Evolutionary conservation across 2,797 vertebrate species (phyloP).

Genomic region (Australoheros facetus): DNA sequence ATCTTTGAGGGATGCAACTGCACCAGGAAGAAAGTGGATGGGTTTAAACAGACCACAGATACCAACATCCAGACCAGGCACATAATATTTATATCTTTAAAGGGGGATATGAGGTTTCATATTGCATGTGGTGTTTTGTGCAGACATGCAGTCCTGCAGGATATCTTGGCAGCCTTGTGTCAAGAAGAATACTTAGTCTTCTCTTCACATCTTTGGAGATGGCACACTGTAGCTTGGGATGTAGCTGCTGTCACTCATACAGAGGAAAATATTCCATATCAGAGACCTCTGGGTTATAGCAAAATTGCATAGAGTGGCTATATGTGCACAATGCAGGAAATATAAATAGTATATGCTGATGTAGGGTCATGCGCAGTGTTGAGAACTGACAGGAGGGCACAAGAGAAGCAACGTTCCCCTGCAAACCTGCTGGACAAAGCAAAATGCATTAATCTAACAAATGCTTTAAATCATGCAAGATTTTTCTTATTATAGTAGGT

Average conservation of each 20-base stretch:
- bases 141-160: neutral
- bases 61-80: slow-evolving; percentile 6
- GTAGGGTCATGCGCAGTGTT: slow-evolving; percentile 58
- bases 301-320: slow-evolving; percentile 58
- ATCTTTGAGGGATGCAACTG: slow-evolving; percentile 56
- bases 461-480: slow-evolving; percentile 39
- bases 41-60: slow-evolving; percentile 21
- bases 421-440: slow-evolving; percentile 61
- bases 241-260: slow-evolving; percentile 48
- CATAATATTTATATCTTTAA: neutral
- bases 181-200: slow-evolving; percentile 15
- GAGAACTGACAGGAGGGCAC: slow-evolving; percentile 45
- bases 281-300: slow-evolving; percentile 42
- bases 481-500: slow-evolving; percentile 18
- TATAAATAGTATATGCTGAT: slow-evolving; percentile 80
- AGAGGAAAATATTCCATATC: slow-evolving; percentile 37
- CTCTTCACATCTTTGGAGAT: slow-evolving; percentile 20
- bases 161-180: neutral
- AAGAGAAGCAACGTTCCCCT: slow-evolving; percentile 41
- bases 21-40: slow-evolving; percentile 20
- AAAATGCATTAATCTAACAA: slow-evolving; percentile 50
- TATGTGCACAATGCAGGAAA: slow-evolving; percentile 69
- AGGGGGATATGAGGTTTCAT: neutral
- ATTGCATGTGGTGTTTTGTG: neutral
- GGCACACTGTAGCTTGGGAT: slow-evolving; percentile 19